These are phyloP conservation scores for Prosopocoilus inquinatus DNA, from an alignment of 2,888 invertebrate genomes.

Conservation along the genomic window DNA sequence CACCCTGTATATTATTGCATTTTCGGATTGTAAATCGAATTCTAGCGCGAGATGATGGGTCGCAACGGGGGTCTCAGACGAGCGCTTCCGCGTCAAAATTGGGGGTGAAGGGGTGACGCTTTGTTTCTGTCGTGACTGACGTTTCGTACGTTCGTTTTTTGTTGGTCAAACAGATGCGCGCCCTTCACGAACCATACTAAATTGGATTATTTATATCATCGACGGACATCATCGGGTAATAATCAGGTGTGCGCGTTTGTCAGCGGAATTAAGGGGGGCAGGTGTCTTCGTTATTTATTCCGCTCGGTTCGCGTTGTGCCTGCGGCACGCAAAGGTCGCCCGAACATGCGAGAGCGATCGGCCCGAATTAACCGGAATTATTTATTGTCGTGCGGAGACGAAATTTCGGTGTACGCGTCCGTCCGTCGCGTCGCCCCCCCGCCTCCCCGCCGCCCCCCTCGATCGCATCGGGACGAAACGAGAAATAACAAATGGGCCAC, in stretches of 20 bases:
- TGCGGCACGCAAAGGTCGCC: constrained; percentile 11
- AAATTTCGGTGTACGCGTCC: not conserved
- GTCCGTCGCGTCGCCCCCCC: not conserved
- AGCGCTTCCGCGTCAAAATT: too few species aligned
- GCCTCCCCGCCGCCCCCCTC: not conserved
- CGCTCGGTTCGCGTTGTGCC: not conserved
- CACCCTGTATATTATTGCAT: too few species aligned
- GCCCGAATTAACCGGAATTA: not conserved
- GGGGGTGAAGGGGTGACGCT: too few species aligned
- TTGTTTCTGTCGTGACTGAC: too few species aligned
- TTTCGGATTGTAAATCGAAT: too few species aligned
- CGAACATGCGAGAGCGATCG: constrained; percentile 8
- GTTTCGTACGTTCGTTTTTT: too few species aligned
- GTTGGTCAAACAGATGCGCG: too few species aligned
- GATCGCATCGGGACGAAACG: constrained; percentile 16
- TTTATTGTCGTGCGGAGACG: not conserved
- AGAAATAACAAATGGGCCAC: constrained; percentile 40
- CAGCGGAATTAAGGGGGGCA: constrained; percentile 1
- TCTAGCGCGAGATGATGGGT: too few species aligned
- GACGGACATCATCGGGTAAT: not conserved
- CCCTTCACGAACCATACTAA: too few species aligned
- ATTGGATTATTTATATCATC: too few species aligned
- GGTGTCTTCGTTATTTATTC: constrained; percentile 6
- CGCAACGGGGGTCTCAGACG: too few species aligned
- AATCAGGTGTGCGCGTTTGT: not conserved